Base-by-base conservation (phyloP, 2,888 invertebrate species). In the Axea sp. region DNA sequence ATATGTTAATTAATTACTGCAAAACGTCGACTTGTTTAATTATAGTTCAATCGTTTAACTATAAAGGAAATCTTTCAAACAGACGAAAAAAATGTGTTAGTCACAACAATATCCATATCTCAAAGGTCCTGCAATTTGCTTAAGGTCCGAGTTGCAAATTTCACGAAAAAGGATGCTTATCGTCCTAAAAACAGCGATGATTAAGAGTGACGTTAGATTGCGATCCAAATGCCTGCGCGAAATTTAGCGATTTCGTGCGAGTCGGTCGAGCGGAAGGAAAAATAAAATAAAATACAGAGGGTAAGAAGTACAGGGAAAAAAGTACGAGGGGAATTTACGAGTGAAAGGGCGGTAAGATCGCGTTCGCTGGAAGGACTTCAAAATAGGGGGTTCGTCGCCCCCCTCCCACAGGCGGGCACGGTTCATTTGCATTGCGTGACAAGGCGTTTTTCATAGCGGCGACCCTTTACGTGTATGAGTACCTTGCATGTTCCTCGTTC, bases 391-490 rank as follows among this genome's bases (percentile, higher is more conserved):
- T 33, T 33, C 14, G 7, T 9, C 19, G 8, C n/a, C 5, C 26
- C 12, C 26, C 8, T 1, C 7, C 12, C 31, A 7, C 30, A 5
- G 31, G n/a, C 28, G 49, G 30, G 41, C 39, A 57, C 60, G 39
- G 51, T 62, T 60, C 73, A 76, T 71, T 76, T 76, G 69, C 73
- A 67, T 76, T 67, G 76, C 76, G 76, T 76, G 76, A 71, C 76
- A 76, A 69, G 76, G 67, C 57, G 60, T 68, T 76, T 76, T 65
- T 73, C 64, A 53, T 62, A 65, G 26, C 39, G 51, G 73, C 64
- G 51, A 72, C 71, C 57, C 69, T 74, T 65, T 51, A 76, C 47
- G 59, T 72, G 65, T 75, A 76, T 55, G 60, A 64, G 62, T 41
- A 72, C 59, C 53, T 76, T 68, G 73, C 76, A 76, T 74, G 76